These are phyloP conservation scores for Pemphredon lugubris DNA, from an alignment of 2,888 invertebrate genomes.

Conservation along the genomic window DNA sequence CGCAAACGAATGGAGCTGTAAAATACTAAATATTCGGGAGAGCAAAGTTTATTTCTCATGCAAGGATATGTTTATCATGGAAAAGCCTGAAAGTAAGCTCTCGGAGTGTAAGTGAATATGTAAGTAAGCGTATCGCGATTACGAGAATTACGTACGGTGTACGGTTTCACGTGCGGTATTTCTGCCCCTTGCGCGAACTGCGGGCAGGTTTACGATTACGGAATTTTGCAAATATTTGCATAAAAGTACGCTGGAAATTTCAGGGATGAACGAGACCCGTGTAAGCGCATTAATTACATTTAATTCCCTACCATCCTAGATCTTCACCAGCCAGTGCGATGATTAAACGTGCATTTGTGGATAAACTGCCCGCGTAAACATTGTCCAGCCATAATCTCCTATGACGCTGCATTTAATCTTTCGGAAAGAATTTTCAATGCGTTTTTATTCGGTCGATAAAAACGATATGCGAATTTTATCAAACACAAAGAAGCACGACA, in stretches of 20 bases:
- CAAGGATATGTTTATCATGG: background rate
- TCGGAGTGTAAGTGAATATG: background rate
- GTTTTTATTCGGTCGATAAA: no score
- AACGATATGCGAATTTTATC: no score
- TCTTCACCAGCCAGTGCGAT: no score
- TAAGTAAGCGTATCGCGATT: background rate
- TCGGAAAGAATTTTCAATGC: no score
- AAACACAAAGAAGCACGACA: no score
- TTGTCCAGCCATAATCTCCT: no score
- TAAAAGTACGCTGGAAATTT: constrained; percentile 1
- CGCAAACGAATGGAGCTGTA: no score
- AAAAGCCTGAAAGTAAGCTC: background rate
- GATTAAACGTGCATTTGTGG: no score
- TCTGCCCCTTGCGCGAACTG: background rate
- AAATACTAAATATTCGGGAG: background rate
- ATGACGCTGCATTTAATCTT: no score
- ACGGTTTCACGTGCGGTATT: background rate
- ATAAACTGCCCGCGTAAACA: no score
- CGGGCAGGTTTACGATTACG: background rate
- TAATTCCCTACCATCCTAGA: background rate
- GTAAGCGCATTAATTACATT: background rate
- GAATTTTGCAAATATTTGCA: background rate
- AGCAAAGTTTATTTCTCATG: background rate
- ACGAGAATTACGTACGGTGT: constrained; percentile 1
- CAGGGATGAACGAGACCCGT: background rate